Base-by-base conservation (phyloP, 2,797 vertebrate genomes). In the Lateolabrax maculatus region DNA sequence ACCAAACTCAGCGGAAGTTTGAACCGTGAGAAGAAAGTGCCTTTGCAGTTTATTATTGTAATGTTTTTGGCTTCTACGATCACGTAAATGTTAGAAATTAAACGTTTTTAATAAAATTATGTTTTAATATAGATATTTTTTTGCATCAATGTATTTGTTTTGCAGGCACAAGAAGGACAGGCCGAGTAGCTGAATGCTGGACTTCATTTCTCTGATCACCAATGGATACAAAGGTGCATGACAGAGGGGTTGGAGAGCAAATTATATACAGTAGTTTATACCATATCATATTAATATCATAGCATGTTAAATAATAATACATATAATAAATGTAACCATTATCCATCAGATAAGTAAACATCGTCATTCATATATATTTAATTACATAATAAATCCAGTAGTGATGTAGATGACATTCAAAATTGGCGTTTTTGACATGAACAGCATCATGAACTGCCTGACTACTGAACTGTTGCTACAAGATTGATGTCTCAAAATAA, bases 151-250 rank as follows among this genome's bases (percentile, higher is more conserved):
- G 27, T 71, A 9, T 77, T 55, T 83, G 48, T 67, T 78, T 84
- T 84, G 21, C 78, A 90, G 91, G 56, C 57, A 1, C 86, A 76
- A 12, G 92, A 91, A 19, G 89, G 80, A 81, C 80, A 72, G 39
- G 72, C 62, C n/a, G 88, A 91, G 85, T 89, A 86, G 76, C 67
- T 23, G 37, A 58, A 25, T 0, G 48, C 52, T 51, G 57, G 63
- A 49, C 52, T 34, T 57, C 9, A 12, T 25, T 36, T 44, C 39
- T 55, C 41, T 48, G 25, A 51, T 29, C 51, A 52, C 34, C 56
- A 39, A 36, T 16, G 2, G 25, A 80, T 3, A 43, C 9, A 56
- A 21, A 75, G 36, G 8, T 72, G 76, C 52, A 55, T 44, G 65
- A 70, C 36, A 13, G 15, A 18, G 21, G 27, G 58, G 31, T 70